These are phyloP conservation scores for Alethe castanea DNA, from an alignment of 2,113 vertebrate species.

Conservation along the genomic window DNA sequence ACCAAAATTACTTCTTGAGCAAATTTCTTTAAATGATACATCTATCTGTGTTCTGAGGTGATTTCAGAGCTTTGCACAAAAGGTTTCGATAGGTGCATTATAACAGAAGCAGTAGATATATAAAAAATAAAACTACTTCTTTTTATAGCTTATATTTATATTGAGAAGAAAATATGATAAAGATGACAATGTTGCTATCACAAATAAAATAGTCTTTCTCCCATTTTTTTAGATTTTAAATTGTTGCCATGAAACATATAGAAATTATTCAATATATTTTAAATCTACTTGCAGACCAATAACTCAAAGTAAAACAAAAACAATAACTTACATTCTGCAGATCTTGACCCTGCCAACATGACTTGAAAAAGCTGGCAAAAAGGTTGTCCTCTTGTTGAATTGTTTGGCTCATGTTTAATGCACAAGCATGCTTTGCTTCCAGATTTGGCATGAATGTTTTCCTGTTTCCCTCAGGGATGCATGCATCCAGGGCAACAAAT, in stretches of 20 bases:
- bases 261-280: background rate
- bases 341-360: conserved; percentile 2
- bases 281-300: background rate
- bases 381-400: background rate
- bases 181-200: background rate
- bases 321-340: background rate
- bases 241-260: background rate
- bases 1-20: background rate
- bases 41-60: background rate
- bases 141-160: background rate
- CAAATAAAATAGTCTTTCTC: background rate
- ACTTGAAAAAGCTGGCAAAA: conserved; percentile 22
- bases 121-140: background rate
- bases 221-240: background rate
- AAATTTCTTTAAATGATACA: background rate
- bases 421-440: conserved; percentile 10
- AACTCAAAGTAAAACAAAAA: background rate
- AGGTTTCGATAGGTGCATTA: background rate
- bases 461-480: background rate
- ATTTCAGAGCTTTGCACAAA: background rate
- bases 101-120: background rate
- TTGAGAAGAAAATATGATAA: background rate
- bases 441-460: background rate
- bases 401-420: conserved; percentile 38
- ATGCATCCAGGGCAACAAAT: background rate